Evolutionary conservation across 2,888 invertebrate species (phyloP).

Genomic region (Agapostemon virescens): DNA sequence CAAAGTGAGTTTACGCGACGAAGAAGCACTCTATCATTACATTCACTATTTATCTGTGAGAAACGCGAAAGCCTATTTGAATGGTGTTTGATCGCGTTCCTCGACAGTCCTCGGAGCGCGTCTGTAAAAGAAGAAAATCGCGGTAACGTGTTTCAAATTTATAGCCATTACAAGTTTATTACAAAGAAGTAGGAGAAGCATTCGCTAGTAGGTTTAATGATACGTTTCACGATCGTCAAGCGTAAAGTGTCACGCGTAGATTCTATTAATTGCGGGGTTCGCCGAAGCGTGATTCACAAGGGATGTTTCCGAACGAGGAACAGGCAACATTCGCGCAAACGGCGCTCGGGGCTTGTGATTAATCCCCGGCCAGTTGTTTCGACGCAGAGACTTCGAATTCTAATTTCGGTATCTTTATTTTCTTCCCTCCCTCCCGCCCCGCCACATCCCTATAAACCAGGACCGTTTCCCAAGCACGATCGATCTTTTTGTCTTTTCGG

Average conservation of each 20-base stretch:
- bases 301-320: conserved; percentile 33
- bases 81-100: not conserved
- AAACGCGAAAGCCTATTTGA: not conserved
- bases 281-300: conserved; percentile 36
- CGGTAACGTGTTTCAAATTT: not conserved
- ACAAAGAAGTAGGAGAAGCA: not conserved
- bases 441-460: too few species aligned
- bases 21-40: not conserved
- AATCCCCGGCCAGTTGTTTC: conserved; percentile 46
- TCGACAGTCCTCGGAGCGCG: not conserved
- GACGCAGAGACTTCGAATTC: conserved; percentile 36
- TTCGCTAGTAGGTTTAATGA: conserved; percentile 1
- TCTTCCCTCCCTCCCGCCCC: not conserved
- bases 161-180: conserved; percentile 3
- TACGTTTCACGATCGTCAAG: not conserved
- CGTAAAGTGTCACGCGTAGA: not conserved
- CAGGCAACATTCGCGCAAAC: conserved; percentile 30
- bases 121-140: not conserved
- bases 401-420: conserved; percentile 52
- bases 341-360: conserved; percentile 10
- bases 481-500: conserved; percentile 67
- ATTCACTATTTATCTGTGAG: not conserved
- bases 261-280: conserved; percentile 7
- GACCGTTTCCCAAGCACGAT: conserved; percentile 33
- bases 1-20: not conserved